Conservation (phyloP, 30 jellyfish, hydroid and myxozoan genomes). For the Hydractinia echinata region DNA sequence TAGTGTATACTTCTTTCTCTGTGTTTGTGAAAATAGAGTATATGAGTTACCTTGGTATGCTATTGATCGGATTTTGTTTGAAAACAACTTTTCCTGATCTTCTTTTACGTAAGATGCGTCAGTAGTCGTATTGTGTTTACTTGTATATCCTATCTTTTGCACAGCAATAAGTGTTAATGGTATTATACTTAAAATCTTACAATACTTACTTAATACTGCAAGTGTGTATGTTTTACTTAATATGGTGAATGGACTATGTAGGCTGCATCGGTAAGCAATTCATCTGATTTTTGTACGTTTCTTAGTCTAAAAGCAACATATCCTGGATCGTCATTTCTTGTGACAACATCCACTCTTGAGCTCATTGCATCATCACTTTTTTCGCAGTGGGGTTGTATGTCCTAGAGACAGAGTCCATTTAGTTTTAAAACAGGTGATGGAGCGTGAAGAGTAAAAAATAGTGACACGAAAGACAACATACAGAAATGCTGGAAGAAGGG, state of each 20-base stretch:
- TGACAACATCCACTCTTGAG: background rate
- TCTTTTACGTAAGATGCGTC: background rate
- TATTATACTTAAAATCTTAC: background rate
- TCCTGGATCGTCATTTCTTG: background rate
- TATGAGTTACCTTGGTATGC: too few relatives aligned
- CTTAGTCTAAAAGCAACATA: slow-evolving; percentile 11
- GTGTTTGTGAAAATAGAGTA: too few relatives aligned
- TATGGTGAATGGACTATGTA: background rate
- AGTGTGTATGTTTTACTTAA: background rate
- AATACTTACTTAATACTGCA: background rate
- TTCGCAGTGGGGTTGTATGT: background rate
- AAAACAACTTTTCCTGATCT: too few relatives aligned
- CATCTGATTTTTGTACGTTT: slow-evolving; percentile 4
- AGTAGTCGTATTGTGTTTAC: background rate
- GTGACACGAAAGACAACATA: too few relatives aligned
- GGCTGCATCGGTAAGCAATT: background rate
- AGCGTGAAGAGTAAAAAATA: too few relatives aligned
- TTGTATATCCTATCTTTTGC: too few relatives aligned
- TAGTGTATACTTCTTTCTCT: too few relatives aligned
- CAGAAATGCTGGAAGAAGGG: too few relatives aligned
- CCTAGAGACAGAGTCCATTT: too few relatives aligned
- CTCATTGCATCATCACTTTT: background rate
- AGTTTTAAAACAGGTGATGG: too few relatives aligned
- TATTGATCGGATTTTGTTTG: too few relatives aligned
- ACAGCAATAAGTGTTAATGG: background rate